Percentiles rank a stretch among this genome's conserved stretches.
Evolutionary conservation across 2,113 vertebrate genomes (phyloP).

Genomic region (Dascyllus trimaculatus): DNA sequence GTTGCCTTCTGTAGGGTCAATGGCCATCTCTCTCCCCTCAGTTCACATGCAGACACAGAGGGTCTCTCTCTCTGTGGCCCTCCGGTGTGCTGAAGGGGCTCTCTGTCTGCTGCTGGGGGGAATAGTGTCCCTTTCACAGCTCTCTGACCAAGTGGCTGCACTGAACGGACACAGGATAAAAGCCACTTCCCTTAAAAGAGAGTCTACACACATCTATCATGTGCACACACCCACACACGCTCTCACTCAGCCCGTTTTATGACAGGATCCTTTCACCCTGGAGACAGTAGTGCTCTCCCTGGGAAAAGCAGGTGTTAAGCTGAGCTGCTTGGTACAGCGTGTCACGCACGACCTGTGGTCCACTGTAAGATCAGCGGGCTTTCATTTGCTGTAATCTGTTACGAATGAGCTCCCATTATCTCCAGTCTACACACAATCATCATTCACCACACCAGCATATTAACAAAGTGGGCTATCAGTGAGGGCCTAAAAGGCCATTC

Average conservation of each 20-base stretch:
- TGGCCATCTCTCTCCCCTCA: conserved; percentile 58
- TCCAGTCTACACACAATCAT: neutral
- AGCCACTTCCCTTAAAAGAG: conserved; percentile 76
- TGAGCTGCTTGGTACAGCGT: conserved; percentile 39
- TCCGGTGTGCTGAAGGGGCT: conserved; percentile 70
- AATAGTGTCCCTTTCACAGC: conserved; percentile 82
- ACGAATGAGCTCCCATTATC: conserved; percentile 10
- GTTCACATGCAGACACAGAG: conserved; percentile 72
- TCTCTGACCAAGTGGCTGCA: conserved; percentile 60
- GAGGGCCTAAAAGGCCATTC: neutral
- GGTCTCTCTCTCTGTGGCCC: conserved; percentile 53
- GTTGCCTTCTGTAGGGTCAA: conserved; percentile 67
- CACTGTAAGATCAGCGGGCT: conserved; percentile 27
- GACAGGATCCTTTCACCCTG: conserved; percentile 75
- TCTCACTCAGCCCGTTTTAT: conserved; percentile 44
- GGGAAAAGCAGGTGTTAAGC: conserved; percentile 75
- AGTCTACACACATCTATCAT: conserved; percentile 42
- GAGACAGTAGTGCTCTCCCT: conserved; percentile 37
- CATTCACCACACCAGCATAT: neutral
- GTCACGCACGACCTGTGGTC: conserved; percentile 32
- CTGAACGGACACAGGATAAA: conserved; percentile 79
- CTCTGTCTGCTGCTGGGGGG: conserved; percentile 72
- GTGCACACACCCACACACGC: conserved; percentile 24
- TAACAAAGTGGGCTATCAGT: conserved; percentile 14
- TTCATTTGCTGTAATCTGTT: conserved; percentile 14